Conservation (phyloP, 1,140 invertebrate genomes). For the Lycorma delicatula region DNA sequence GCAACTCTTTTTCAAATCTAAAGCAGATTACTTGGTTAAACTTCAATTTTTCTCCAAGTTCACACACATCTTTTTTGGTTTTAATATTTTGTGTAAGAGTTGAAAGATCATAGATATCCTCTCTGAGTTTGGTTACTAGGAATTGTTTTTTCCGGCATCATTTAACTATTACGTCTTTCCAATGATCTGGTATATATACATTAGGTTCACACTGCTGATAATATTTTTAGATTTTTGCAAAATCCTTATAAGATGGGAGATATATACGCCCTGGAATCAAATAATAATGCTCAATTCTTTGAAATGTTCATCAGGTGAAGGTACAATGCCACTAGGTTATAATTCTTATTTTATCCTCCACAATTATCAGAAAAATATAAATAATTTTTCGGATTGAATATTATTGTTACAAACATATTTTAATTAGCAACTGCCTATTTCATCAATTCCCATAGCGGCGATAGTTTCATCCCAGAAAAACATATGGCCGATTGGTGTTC, state of each 20-base stretch:
- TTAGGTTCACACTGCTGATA: background rate
- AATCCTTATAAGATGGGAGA: background rate
- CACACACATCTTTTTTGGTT: background rate
- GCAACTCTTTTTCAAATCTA: too few relatives aligned
- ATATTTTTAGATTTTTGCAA: conserved; percentile 3
- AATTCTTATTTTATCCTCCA: conserved; percentile 3
- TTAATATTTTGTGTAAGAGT: background rate
- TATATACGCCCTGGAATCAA: background rate
- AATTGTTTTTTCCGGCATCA: background rate
- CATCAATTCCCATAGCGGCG: conserved; percentile 10
- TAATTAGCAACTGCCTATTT: conserved; percentile 4
- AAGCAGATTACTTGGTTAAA: background rate
- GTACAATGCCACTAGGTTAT: background rate
- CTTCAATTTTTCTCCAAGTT: background rate
- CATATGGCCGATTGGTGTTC: conserved; percentile 15
- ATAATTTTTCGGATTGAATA: background rate
- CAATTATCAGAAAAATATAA: conserved; percentile 1
- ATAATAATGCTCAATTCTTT: background rate
- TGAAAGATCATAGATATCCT: background rate
- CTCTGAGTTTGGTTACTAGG: background rate
- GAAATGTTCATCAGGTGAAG: background rate
- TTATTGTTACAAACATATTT: background rate
- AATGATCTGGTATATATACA: conserved; percentile 2
- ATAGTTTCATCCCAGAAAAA: conserved; percentile 20
- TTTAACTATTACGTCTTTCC: background rate